Conservation (phyloP, 2,888 invertebrate genomes). For the Elegia similella region DNA sequence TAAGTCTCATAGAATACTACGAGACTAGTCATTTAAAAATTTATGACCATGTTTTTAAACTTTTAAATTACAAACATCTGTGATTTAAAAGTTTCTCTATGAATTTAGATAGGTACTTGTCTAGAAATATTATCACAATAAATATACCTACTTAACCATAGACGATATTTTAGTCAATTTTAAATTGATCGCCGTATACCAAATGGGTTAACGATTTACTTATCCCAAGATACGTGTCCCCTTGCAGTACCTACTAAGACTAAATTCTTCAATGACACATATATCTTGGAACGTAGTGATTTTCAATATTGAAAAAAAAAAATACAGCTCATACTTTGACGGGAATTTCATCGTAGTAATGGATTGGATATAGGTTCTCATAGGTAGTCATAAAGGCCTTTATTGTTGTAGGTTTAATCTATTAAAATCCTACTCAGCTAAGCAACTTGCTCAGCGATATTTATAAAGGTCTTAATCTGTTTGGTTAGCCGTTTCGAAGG, state of each 20-base stretch:
- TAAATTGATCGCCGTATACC: not conserved
- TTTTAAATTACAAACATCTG: too few relatives aligned
- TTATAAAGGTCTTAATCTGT: not conserved
- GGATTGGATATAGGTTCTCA: too few relatives aligned
- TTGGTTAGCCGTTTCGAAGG: not conserved
- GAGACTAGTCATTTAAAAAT: too few relatives aligned
- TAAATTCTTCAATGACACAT: too few relatives aligned
- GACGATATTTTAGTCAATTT: not conserved
- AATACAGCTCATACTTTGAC: not conserved
- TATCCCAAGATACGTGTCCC: not conserved
- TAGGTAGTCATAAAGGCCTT: not conserved
- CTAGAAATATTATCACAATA: not conserved
- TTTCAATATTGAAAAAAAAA: too few relatives aligned
- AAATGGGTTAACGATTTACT: not conserved
- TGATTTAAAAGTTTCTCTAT: too few relatives aligned
- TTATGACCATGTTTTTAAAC: too few relatives aligned
- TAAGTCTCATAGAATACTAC: too few relatives aligned
- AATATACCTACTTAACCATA: not conserved
- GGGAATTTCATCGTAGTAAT: not conserved
- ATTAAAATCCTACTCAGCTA: conserved; percentile 25
- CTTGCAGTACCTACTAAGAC: too few relatives aligned
- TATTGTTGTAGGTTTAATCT: too few relatives aligned
- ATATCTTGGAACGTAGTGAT: too few relatives aligned
- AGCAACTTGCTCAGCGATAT: conserved; percentile 28
- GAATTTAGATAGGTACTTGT: not conserved